Evolutionary conservation across 2,797 vertebrate species (phyloP).

Genomic region (Megaceryle alcyon): DNA sequence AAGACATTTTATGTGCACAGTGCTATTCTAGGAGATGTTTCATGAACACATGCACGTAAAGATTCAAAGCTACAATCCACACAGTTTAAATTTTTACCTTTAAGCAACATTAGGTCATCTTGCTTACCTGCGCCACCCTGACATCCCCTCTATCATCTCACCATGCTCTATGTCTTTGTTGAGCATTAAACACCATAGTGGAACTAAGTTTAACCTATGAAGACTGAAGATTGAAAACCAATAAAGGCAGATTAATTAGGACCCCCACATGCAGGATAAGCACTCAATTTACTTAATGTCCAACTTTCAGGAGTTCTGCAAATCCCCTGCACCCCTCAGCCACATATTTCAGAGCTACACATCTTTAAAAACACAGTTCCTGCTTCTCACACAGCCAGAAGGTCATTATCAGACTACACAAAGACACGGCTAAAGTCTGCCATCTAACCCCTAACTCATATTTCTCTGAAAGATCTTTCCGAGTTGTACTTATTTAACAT

Average conservation of each 20-base stretch:
- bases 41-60: background rate
- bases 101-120: background rate
- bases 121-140: background rate
- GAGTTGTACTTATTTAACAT: background rate
- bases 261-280: background rate
- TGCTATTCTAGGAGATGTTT: background rate
- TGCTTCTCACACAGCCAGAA: background rate
- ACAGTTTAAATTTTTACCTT: background rate
- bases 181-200: background rate
- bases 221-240: background rate
- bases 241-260: background rate
- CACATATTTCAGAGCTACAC: background rate
- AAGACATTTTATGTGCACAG: background rate
- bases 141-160: background rate
- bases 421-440: background rate
- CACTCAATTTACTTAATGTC: too few species aligned
- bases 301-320: background rate
- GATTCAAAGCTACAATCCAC: background rate
- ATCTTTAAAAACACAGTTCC: background rate
- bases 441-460: background rate
- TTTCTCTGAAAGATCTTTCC: slow-evolving; percentile 6
- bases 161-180: background rate
- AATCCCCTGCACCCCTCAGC: background rate
- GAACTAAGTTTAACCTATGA: background rate
- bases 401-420: background rate